Evolutionary conservation across 1,140 invertebrate genomes (phyloP), one percentile per base, ranked within the genome.

Genomic region (Drosophila albomicans): DNA sequence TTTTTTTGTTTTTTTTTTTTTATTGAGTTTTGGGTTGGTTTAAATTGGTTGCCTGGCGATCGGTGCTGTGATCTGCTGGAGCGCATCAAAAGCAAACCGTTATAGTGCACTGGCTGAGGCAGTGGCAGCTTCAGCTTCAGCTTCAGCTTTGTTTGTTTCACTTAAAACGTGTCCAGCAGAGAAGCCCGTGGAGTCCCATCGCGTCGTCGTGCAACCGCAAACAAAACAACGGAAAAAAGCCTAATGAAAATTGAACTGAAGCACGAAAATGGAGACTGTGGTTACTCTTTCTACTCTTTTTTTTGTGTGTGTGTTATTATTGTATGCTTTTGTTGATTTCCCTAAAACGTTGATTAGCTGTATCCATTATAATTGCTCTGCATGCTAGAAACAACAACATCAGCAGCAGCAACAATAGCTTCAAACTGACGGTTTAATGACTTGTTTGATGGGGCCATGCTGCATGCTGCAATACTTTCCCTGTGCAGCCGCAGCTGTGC

Each of bases 281-380:
- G 85, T 89, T 89, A 67, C 70, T 48, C 65, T 78, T 73, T 86
- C 62, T 69, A 16, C 16, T 16, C 16, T 1, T 62, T 51, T 56
- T 65, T 56, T 82, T 54, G 51, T 49, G 54, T 64, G 59, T 82
- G 51, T 80, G 54, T 66, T 59, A 20, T 65, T 67, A 30, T 51
- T 59, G 70, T 58, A 58, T 56, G 71, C 32, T 75, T 75, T 71
- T 63, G 58, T 87, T 88, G 84, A 87, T 87, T 87, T 86, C 79
- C 85, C 84, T 82, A 84, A 87, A 87, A 88, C 73, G 81, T 87
- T 87, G 84, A 87, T 87, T 87, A 87, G 84, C 82, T 78, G 79
- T 79, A 76, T 87, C 79, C 80, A 87, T 88, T 87, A 88, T 87
- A 88, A 87, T 87, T 87, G 84, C 69, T 67, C 69, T 78, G 66